Percentiles rank a stretch among this genome's conserved stretches.
Conservation (phyloP, 2,888 invertebrate genomes). For the Diloba caeruleocephala region DNA sequence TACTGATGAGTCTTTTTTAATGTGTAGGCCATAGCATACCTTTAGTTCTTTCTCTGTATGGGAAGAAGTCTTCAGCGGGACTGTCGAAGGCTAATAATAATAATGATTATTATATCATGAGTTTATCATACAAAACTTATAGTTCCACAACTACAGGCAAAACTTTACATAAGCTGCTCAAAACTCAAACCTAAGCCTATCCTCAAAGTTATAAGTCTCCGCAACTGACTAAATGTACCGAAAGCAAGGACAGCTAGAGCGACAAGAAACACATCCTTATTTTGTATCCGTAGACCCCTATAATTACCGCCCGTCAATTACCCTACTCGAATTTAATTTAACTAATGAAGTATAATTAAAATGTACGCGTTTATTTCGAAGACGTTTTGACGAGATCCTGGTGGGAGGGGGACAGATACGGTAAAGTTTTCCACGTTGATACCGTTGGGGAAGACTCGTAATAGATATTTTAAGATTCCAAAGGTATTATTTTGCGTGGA, state of each 20-base stretch:
- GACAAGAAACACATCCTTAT: conserved; percentile 51
- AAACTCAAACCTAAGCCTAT: conserved; percentile 30
- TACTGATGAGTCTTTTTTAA: too few relatives aligned
- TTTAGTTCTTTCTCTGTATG: too few relatives aligned
- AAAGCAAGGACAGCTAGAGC: conserved; percentile 47
- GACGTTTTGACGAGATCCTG: conserved; percentile 66
- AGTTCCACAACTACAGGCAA: not conserved
- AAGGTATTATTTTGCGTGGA: conserved; percentile 14
- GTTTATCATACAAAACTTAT: too few relatives aligned
- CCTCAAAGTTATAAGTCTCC: conserved; percentile 22
- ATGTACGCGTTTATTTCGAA: conserved; percentile 83
- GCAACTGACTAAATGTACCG: conserved; percentile 16
- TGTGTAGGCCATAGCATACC: too few relatives aligned
- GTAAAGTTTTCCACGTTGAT: conserved; percentile 58
- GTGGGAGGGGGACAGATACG: conserved; percentile 60
- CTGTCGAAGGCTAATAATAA: too few relatives aligned
- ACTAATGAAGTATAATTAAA: conserved; percentile 89
- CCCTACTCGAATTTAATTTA: conserved; percentile 87
- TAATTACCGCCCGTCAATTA: conserved; percentile 86
- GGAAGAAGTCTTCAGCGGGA: too few relatives aligned
- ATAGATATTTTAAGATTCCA: conserved; percentile 45
- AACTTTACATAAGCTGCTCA: conserved; percentile 29
- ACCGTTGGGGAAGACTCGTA: conserved; percentile 44
- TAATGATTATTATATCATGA: too few relatives aligned
- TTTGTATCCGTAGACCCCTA: conserved; percentile 68